These are phyloP conservation scores for Trichomalopsis sarcophagae DNA, from an alignment of 1,140 invertebrate species.

Conservation along the genomic window DNA sequence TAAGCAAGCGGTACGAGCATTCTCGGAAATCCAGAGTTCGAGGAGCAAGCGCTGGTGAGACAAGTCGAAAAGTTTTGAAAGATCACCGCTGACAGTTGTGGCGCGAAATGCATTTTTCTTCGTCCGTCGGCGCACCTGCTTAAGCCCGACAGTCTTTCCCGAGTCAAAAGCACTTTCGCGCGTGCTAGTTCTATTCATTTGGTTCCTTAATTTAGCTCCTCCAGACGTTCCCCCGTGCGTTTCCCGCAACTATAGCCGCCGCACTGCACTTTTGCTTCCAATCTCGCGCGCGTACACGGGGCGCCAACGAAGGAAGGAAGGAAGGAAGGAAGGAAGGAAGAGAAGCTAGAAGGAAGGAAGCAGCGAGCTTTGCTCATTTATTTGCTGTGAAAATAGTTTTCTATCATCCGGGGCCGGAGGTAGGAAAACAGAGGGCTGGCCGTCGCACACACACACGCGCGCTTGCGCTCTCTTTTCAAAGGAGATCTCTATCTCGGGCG, in stretches of 20 bases:
- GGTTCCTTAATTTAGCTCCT: conserved; percentile 45
- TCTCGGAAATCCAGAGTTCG: not conserved
- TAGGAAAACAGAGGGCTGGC: not conserved
- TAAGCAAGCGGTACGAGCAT: not conserved
- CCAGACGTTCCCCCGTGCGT: conserved; percentile 17
- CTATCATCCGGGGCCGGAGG: not conserved
- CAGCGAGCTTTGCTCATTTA: conserved; percentile 14
- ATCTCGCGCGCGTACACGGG: conserved; percentile 6
- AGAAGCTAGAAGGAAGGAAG: too few species aligned
- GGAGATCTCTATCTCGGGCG: not conserved
- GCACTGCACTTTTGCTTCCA: conserved; percentile 9
- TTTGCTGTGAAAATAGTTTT: conserved; percentile 48
- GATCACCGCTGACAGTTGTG: not conserved
- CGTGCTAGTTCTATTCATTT: conserved; percentile 46
- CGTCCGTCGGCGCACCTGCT: too few species aligned
- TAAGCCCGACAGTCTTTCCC: not conserved
- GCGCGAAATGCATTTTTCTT: not conserved
- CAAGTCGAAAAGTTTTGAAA: conserved; percentile 2
- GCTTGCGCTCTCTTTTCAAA: not conserved
- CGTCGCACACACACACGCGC: not conserved
- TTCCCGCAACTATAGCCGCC: not conserved
- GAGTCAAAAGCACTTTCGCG: conserved; percentile 4
- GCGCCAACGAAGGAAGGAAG: not conserved
- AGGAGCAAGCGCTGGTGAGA: not conserved
- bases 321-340: not conserved